A percentile compares a stretch with the other conserved stretches of the same genome.
Evolutionary conservation across 2,888 invertebrate genomes (phyloP).

Genomic region (Rhagium mordax): DNA sequence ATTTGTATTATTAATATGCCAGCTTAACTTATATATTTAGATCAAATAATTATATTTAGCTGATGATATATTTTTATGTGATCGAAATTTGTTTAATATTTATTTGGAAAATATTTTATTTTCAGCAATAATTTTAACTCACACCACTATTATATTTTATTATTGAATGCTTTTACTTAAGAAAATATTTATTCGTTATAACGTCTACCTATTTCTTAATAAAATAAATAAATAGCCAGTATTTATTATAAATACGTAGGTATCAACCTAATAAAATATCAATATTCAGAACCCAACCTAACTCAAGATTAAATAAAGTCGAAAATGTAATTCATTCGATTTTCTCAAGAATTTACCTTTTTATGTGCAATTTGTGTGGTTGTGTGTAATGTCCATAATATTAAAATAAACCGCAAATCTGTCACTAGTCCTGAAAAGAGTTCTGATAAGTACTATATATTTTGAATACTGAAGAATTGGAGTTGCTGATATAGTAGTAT

Average conservation of each 20-base stretch:
- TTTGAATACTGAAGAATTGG: no score
- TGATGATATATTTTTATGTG: neutral
- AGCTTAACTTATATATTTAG: neutral
- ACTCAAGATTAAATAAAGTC: neutral
- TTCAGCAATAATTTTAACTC: neutral
- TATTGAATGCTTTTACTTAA: neutral
- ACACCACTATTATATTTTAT: neutral
- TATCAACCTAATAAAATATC: no score
- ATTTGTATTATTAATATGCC: slow-evolving; percentile 5
- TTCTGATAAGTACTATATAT: no score
- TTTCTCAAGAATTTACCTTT: no score
- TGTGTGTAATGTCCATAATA: no score
- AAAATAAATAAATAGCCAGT: neutral
- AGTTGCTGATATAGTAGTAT: no score
- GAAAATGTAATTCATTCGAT: neutral
- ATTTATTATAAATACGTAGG: neutral
- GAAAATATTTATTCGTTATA: neutral
- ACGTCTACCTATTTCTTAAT: neutral
- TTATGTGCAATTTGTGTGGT: no score
- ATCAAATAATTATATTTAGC: slow-evolving; percentile 12
- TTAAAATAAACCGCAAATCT: no score
- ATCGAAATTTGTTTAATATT: neutral
- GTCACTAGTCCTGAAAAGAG: no score
- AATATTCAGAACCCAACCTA: no score
- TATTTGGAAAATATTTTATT: neutral